A percentile compares a stretch with the other conserved stretches of the same genome.
These are phyloP conservation scores for Calypte anna DNA, from an alignment of 2,113 vertebrate genomes.

Conservation along the genomic window DNA sequence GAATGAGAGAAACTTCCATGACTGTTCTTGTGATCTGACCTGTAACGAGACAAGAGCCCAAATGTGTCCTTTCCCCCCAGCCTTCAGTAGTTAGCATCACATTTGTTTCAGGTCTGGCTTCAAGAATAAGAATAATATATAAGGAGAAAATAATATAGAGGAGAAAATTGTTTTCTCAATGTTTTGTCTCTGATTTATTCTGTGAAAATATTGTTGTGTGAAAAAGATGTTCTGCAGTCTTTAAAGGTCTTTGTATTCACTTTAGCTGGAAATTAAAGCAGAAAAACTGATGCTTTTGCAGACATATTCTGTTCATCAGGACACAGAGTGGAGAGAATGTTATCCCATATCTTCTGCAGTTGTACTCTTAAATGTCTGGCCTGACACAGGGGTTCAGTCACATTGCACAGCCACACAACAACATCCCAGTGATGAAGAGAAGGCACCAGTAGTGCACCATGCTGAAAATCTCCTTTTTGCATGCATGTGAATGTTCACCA, in stretches of 20 bases:
- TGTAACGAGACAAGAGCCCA: neutral
- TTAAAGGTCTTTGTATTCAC: neutral
- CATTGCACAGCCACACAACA: neutral
- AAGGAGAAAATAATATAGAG: neutral
- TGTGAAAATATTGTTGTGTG: neutral
- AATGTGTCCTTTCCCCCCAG: neutral
- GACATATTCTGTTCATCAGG: neutral
- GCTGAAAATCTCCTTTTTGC: neutral
- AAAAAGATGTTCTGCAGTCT: neutral
- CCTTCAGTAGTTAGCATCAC: fast-evolving
- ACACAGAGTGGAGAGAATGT: neutral
- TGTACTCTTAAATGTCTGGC: neutral
- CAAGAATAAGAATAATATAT: neutral
- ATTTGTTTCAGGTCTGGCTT: neutral
- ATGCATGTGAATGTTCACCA: neutral
- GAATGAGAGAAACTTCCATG: neutral
- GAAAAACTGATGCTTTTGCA: neutral
- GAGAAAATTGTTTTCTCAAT: neutral
- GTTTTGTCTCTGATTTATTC: neutral
- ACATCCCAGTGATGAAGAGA: neutral
- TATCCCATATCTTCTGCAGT: neutral
- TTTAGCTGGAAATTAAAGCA: neutral
- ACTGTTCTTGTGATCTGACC: neutral
- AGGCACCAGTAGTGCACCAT: neutral
- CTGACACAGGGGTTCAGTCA: neutral